These are phyloP conservation scores for chimpanzee (Pan troglodytes) DNA, from an alignment of 2,113 vertebrate species.

Conservation along the genomic window NHGRI_mPanTro3-v2.1_pri NC_072414.2:45801001-45801500, in stretches of 20 bases:
- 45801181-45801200: neutral
- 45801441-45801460: neutral
- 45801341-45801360: neutral
- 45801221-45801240: neutral
- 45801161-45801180: neutral
- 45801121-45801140: too few species aligned
- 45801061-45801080: too few species aligned
- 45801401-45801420: neutral
- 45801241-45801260: neutral
- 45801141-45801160: neutral
- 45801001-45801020: too few species aligned
- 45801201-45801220: neutral
- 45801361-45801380: neutral
- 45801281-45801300: neutral
- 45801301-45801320: neutral
- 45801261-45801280: neutral
- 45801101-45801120: too few species aligned
- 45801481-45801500: neutral
- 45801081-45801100: too few species aligned
- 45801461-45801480: neutral
- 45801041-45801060: too few species aligned
- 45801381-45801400: neutral
- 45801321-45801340: neutral
- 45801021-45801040: too few species aligned
- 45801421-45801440: neutral